Percentiles rank a stretch among this genome's conserved stretches.
phyloP scores from a whole-genome alignment of 1,140 invertebrate genomes.

The Philotrypesis tridentata region DNA sequence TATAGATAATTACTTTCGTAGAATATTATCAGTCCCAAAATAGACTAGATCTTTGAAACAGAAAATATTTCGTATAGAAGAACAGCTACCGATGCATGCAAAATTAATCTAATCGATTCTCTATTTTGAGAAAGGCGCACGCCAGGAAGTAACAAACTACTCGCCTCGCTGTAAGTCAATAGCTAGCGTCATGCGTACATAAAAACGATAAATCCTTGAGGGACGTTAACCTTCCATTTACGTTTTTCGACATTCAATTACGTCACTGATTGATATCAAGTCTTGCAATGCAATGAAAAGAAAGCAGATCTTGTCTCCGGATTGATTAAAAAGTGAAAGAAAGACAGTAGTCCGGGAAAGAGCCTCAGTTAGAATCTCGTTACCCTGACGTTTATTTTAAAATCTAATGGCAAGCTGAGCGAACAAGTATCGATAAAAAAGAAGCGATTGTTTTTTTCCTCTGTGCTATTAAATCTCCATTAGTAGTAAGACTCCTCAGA shows the following conservation, averaged over 20 bases:
- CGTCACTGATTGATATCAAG: slow-evolving; percentile 17
- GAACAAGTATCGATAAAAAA: neutral
- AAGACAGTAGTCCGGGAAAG: neutral
- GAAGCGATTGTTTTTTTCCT: neutral
- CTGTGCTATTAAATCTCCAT: neutral
- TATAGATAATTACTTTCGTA: too few relatives aligned
- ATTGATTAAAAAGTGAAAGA: neutral
- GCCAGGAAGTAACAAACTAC: neutral
- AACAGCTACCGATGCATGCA: neutral
- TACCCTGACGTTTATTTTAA: neutral
- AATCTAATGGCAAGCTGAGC: neutral
- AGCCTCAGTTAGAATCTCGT: neutral
- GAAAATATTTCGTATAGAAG: too few relatives aligned
- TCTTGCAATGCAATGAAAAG: neutral
- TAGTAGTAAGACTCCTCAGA: neutral
- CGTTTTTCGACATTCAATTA: slow-evolving; percentile 10
- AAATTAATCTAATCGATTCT: neutral
- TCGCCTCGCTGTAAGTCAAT: neutral
- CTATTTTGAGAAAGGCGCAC: slow-evolving; percentile 3
- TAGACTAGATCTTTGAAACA: too few relatives aligned
- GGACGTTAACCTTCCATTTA: slow-evolving; percentile 37
- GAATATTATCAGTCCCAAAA: too few relatives aligned
- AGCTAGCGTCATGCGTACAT: neutral
- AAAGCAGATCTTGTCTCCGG: neutral
- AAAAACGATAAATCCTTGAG: slow-evolving; percentile 5